Percentiles rank a stretch among this genome's conserved stretches.
These are phyloP conservation scores for Marronus borbonicus DNA, from an alignment of 2,888 invertebrate species.

Conservation along the genomic window DNA sequence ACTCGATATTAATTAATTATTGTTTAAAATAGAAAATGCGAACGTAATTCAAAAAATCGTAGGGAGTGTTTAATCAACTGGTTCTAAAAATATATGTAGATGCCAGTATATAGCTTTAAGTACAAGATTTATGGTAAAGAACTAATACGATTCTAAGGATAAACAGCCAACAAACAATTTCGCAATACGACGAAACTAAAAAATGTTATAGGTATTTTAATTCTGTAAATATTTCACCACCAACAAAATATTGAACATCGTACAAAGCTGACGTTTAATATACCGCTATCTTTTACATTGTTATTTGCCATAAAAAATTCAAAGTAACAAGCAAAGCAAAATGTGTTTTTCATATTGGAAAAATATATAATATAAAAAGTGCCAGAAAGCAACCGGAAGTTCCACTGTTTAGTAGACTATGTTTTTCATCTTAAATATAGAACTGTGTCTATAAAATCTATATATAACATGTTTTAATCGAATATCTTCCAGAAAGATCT, in stretches of 20 bases:
- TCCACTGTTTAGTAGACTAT: conserved; percentile 6
- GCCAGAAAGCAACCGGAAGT: conserved; percentile 21
- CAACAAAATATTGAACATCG: not conserved
- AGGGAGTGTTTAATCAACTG: too few species aligned
- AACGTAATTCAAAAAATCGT: too few species aligned
- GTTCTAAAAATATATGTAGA: too few species aligned
- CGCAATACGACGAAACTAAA: not conserved
- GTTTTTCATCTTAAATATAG: conserved; percentile 20
- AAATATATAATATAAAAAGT: not conserved
- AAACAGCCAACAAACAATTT: not conserved
- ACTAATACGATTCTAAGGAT: too few species aligned
- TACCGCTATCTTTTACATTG: not conserved
- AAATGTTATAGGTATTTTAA: not conserved
- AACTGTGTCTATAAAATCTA: not conserved
- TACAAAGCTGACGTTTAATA: not conserved
- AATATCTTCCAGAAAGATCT: not conserved
- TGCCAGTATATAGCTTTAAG: too few species aligned
- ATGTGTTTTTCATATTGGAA: not conserved
- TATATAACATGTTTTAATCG: conserved; percentile 6
- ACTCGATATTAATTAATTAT: too few species aligned
- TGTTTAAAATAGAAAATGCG: too few species aligned
- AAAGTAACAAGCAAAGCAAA: not conserved
- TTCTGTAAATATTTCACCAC: not conserved
- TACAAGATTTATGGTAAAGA: too few species aligned
- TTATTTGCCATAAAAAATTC: not conserved